Evolutionary conservation across 2,113 vertebrate genomes (phyloP).

Genomic region (Rhagologus leucostigma): DNA sequence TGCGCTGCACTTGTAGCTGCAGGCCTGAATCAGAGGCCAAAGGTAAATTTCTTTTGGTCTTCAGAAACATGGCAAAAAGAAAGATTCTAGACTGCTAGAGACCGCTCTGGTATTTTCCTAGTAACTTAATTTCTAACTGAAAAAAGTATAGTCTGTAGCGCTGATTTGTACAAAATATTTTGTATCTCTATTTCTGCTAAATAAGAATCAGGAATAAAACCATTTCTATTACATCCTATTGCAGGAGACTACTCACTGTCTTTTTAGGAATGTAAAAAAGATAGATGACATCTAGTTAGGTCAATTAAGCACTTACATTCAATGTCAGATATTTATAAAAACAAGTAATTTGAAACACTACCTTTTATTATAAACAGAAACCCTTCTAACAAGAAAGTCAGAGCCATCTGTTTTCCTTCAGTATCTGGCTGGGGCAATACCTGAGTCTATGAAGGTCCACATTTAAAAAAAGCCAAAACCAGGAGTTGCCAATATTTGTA

Average conservation of each 20-base stretch:
- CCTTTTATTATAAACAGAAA: neutral
- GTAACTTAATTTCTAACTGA: neutral
- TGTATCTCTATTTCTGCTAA: neutral
- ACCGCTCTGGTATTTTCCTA: neutral
- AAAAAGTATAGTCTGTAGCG: neutral
- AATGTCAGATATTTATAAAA: neutral
- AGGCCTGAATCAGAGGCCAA: neutral
- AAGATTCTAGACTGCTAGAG: neutral
- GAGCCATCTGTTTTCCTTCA: neutral
- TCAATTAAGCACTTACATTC: neutral
- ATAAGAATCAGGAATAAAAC: neutral
- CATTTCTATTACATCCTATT: neutral
- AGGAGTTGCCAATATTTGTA: neutral
- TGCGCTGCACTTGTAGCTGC: neutral
- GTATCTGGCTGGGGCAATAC: neutral
- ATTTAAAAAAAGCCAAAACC: neutral
- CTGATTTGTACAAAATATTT: neutral
- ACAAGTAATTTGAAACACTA: neutral
- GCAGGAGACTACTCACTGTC: neutral
- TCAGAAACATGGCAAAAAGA: neutral
- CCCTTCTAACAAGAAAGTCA: neutral
- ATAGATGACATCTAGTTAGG: neutral
- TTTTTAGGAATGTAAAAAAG: neutral
- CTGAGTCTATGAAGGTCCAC: neutral
- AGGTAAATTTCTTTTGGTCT: neutral